These are phyloP conservation scores for Gobio gobio DNA, from an alignment of 2,113 vertebrate species.

Conservation along the genomic window DNA sequence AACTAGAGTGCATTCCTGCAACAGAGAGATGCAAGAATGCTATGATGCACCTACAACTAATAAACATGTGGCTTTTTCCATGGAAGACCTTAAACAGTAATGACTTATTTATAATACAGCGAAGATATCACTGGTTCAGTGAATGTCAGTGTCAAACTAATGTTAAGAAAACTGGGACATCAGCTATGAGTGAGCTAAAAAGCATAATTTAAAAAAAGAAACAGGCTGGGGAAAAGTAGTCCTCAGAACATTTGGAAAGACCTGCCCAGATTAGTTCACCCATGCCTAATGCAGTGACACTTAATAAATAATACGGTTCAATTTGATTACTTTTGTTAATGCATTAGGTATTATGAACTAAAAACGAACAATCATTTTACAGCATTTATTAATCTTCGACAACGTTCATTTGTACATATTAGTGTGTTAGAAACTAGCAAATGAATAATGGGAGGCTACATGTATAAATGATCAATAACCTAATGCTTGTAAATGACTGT, in stretches of 20 bases:
- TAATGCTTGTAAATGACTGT: background rate
- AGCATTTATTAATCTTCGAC: background rate
- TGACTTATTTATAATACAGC: background rate
- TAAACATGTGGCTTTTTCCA: background rate
- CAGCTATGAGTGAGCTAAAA: background rate
- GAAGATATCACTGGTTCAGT: background rate
- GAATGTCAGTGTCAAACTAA: background rate
- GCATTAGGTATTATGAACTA: background rate
- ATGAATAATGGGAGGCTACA: background rate
- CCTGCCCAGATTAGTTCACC: background rate
- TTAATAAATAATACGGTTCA: background rate
- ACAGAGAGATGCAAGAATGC: background rate
- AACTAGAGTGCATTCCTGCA: slow-evolving; percentile 41
- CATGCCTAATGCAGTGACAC: background rate
- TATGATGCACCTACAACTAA: background rate
- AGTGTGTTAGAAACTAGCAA: background rate
- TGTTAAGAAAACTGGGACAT: slow-evolving; percentile 17
- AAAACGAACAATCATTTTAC: background rate
- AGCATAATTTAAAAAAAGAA: slow-evolving; percentile 14
- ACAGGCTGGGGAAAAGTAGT: background rate
- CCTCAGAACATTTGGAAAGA: background rate
- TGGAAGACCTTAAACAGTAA: background rate
- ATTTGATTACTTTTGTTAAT: background rate
- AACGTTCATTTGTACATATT: background rate
- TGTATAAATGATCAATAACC: background rate